phyloP scores from a whole-genome alignment of 64 coral and sea anemone species.

The Orbicella faveolata region DNA sequence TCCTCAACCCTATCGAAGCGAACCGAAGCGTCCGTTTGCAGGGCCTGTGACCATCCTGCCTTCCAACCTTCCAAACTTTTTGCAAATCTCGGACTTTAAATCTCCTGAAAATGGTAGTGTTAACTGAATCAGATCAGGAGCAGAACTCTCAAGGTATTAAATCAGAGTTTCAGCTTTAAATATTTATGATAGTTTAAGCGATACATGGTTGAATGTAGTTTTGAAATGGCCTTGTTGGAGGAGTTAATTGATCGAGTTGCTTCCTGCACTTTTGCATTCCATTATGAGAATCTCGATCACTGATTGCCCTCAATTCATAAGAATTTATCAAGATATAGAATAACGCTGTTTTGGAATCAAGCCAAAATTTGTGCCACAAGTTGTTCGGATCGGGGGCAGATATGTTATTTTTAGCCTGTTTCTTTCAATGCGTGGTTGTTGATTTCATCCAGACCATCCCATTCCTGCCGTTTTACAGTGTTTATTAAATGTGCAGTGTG shows the following conservation, averaged over 20 bases:
- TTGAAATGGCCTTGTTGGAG: background rate
- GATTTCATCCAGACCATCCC: background rate
- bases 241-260: background rate
- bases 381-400: background rate
- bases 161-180: constrained; percentile 46
- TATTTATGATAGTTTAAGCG: background rate
- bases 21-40: background rate
- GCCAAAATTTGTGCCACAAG: background rate
- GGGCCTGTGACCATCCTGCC: background rate
- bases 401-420: background rate
- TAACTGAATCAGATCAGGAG: constrained; percentile 44
- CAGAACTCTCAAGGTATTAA: constrained; percentile 78
- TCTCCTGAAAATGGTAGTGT: constrained; percentile 31
- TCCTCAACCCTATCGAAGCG: background rate
- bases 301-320: background rate
- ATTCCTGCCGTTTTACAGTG: background rate
- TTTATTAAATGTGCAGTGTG: no score
- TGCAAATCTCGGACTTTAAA: background rate
- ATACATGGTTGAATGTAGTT: background rate
- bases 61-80: background rate
- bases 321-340: background rate
- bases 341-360: background rate
- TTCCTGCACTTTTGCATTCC: background rate
- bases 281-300: background rate
- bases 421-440: background rate